phyloP scores from a whole-genome alignment of 2,888 invertebrate genomes.

The Limnephilus rhombicus region DNA sequence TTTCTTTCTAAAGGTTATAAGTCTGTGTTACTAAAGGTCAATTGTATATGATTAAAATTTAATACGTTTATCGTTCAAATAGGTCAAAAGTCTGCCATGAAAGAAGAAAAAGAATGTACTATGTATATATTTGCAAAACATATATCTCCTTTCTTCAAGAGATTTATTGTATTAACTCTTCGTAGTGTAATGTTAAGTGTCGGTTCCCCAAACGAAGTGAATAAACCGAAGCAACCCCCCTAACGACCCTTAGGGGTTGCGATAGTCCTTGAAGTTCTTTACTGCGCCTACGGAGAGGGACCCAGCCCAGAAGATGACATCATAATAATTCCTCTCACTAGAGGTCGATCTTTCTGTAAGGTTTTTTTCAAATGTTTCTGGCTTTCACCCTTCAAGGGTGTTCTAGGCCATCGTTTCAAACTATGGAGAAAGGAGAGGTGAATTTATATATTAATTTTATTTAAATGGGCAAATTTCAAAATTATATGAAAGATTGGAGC shows the following conservation, averaged over 20 bases:
- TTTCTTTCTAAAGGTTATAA: not conserved
- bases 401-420: too few species aligned
- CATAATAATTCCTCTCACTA: not conserved
- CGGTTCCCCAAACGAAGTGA: not conserved
- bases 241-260: not conserved
- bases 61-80: conserved; percentile 1
- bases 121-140: not conserved
- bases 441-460: too few species aligned
- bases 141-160: not conserved
- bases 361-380: not conserved
- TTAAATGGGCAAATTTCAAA: too few species aligned
- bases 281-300: not conserved
- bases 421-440: not conserved
- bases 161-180: not conserved
- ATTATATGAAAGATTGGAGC: too few species aligned
- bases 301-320: not conserved
- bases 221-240: not conserved
- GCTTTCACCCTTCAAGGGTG: too few species aligned
- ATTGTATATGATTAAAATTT: not conserved
- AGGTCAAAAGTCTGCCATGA: not conserved
- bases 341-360: not conserved
- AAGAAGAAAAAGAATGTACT: not conserved
- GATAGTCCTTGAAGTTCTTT: conserved; percentile 11
- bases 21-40: not conserved
- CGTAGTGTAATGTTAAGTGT: not conserved